Conservation (phyloP, 2,113 vertebrate species). For the Narcine bancroftii region DNA sequence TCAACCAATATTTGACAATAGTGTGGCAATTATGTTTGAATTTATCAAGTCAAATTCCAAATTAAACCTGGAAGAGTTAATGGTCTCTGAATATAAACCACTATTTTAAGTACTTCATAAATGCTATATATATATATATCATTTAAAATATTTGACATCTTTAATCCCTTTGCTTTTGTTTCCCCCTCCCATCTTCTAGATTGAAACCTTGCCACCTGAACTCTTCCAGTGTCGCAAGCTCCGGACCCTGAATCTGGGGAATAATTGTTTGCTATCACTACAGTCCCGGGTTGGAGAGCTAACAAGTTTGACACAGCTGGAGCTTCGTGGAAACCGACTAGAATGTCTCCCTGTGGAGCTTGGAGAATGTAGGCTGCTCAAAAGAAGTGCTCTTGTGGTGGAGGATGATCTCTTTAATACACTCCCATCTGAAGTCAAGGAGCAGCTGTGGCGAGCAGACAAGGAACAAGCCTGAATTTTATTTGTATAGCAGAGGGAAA, state of each 20-base stretch:
- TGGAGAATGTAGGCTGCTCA: slow-evolving; percentile 79
- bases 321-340: slow-evolving; percentile 84
- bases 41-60: neutral
- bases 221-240: slow-evolving; percentile 95
- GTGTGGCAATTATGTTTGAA: neutral
- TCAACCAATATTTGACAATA: too few species aligned
- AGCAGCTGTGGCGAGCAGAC: slow-evolving; percentile 82
- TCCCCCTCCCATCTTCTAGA: slow-evolving; percentile 53
- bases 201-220: slow-evolving; percentile 83
- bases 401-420: slow-evolving; percentile 94
- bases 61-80: neutral
- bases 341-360: slow-evolving; percentile 94
- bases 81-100: neutral
- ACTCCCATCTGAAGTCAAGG: slow-evolving; percentile 82
- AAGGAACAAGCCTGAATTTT: slow-evolving; percentile 79
- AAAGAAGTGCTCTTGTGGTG: slow-evolving; percentile 81
- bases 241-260: slow-evolving; percentile 83
- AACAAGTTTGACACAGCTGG: slow-evolving; percentile 78
- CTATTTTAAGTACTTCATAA: slow-evolving; percentile 2
- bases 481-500: neutral
- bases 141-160: neutral
- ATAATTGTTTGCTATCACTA: slow-evolving; percentile 80
- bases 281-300: slow-evolving; percentile 85
- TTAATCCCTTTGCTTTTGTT: neutral
- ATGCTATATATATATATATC: neutral